Base-by-base conservation (phyloP, 2,113 vertebrate species). In the Manacus vitellinus region DNA sequence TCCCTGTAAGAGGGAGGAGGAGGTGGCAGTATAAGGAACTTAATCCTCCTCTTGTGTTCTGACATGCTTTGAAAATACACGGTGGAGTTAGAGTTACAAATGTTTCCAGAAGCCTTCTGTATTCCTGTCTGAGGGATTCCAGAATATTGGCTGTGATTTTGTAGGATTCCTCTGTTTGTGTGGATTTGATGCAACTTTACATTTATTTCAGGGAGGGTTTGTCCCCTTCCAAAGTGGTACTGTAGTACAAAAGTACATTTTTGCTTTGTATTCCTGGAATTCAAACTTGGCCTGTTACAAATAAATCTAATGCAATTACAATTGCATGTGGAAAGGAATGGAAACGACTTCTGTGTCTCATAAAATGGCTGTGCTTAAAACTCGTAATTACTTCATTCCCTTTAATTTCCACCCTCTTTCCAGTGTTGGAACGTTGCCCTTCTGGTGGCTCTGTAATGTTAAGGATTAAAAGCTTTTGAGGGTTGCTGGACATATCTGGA, bases 21-120 rank as follows among this genome's bases (percentile, higher is more conserved):
- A 61, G 73, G 72, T 68, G 75, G 67, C 58, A 9, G 39, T 23
- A 4, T 14, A 44, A 82, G 93, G 87, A 94, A 62, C 56, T 94
- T 92, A 85, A 94, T 94, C 95, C 93, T 88, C 77, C 8, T 89
- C 92, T 74, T 94, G 88, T 92, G 61, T 75, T 91, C 94, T 92
- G 96, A 84, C 76, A 35, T 6, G 56, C 91, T 94, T 94, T 81
- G 91, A 95, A 93, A 94, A 88, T 76, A 27, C 2, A 9, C 61
- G 14, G 72, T 30, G 71, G 76, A 91, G 80, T 44, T 75, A 6
- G 65, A 88, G 88, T 72, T 78, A 65, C 35, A 75, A 91, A 35
- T 39, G 54, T 68, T 84, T 93, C 92, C 72, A 47, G 68, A 46
- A 91, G 76, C 76, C 31, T 62, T 31, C 88, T 33, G 61, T 41